phyloP scores from a whole-genome alignment of 1,140 invertebrate genomes.

The Drosophila pandora region DNA sequence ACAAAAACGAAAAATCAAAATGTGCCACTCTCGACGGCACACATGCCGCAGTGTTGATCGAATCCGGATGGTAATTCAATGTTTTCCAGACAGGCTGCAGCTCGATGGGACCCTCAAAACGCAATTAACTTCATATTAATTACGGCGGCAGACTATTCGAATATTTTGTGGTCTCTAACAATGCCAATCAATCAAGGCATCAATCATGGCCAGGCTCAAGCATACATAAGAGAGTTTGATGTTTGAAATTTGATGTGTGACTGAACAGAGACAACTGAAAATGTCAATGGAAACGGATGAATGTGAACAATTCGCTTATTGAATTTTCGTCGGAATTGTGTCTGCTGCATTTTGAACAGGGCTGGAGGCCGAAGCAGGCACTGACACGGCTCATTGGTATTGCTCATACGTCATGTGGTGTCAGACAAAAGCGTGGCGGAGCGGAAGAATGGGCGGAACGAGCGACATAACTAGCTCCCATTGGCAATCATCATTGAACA shows the following conservation, averaged over 20 bases:
- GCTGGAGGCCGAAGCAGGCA: neutral
- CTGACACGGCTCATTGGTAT: slow-evolving; percentile 31
- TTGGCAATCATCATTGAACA: slow-evolving; percentile 3
- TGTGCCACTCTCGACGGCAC: neutral
- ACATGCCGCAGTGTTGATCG: neutral
- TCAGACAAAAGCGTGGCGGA: slow-evolving; percentile 7
- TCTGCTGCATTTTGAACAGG: slow-evolving; percentile 38
- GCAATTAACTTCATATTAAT: slow-evolving; percentile 33
- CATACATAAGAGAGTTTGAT: slow-evolving; percentile 19
- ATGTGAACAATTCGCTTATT: slow-evolving; percentile 49
- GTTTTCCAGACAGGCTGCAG: neutral
- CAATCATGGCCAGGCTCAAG: slow-evolving; percentile 17
- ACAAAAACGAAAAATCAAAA: slow-evolving; percentile 3
- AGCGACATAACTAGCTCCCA: neutral
- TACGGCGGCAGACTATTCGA: slow-evolving; percentile 1
- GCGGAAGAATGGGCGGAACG: neutral
- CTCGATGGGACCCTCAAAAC: slow-evolving; percentile 14
- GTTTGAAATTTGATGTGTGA: slow-evolving; percentile 17
- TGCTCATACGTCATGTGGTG: slow-evolving; percentile 27
- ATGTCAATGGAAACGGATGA: slow-evolving; percentile 38
- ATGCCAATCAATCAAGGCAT: slow-evolving; percentile 37
- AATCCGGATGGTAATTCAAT: neutral
- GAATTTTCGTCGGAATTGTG: slow-evolving; percentile 37
- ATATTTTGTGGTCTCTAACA: slow-evolving; percentile 26
- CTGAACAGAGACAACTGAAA: slow-evolving; percentile 8